These are phyloP conservation scores for Pyrrhosoma nymphula DNA, from an alignment of 2,888 invertebrate genomes.

Conservation along the genomic window DNA sequence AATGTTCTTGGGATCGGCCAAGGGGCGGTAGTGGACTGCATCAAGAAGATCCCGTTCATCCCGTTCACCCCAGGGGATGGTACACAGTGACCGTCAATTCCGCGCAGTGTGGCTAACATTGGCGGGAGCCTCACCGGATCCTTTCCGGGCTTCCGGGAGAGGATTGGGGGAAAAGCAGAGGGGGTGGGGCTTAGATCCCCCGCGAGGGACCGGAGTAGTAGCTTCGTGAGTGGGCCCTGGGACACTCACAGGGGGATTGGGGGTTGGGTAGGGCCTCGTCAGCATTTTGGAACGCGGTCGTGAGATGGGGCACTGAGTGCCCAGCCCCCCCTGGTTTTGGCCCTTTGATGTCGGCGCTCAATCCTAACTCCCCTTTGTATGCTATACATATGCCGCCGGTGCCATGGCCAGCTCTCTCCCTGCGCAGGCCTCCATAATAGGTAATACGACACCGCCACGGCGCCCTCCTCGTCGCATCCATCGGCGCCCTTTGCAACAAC, in stretches of 20 bases:
- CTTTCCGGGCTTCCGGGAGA: neutral
- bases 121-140: neutral
- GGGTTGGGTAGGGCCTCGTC: neutral
- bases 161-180: neutral
- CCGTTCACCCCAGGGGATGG: neutral
- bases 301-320: neutral
- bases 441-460: neutral
- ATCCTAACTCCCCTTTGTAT: neutral
- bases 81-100: neutral
- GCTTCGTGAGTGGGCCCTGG: neutral
- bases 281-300: neutral
- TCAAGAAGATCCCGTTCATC: neutral
- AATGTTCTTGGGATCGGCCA: too few species aligned
- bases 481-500: conserved; percentile 11
- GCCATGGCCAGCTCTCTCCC: neutral
- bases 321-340: neutral
- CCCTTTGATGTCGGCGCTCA: neutral
- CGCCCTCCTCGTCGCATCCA: neutral
- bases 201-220: neutral
- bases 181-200: neutral
- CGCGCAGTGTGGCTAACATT: neutral
- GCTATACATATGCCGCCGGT: neutral
- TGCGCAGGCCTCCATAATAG: conserved; percentile 13
- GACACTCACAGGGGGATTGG: neutral
- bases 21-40: neutral